Conservation (phyloP, 2,113 vertebrate species). For the Myotis yumanensis region DNA sequence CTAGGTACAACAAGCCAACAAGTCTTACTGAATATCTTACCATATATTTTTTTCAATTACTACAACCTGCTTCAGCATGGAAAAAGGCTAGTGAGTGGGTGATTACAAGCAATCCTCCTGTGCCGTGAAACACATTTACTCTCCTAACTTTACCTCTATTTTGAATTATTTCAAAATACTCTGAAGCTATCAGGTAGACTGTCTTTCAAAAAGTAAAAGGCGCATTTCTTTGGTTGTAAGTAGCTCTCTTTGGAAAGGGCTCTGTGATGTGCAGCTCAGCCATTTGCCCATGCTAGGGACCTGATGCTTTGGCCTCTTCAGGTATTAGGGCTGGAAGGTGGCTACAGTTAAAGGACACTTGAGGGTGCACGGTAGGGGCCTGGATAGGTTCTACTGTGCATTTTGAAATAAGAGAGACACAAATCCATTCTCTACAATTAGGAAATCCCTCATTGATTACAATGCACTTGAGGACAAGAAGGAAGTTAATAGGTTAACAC, state of each 20-base stretch:
- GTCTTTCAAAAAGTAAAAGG: slow-evolving; percentile 46
- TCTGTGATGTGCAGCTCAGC: not conserved
- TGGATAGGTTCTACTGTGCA: not conserved
- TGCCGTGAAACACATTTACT: slow-evolving; percentile 11
- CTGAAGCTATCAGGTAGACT: not conserved
- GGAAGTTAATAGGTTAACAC: not conserved
- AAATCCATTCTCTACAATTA: not conserved
- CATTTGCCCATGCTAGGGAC: not conserved
- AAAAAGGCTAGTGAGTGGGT: not conserved
- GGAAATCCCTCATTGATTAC: not conserved
- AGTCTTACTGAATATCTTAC: slow-evolving; percentile 7
- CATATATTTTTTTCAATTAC: not conserved
- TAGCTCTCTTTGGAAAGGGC: not conserved
- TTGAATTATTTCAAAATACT: slow-evolving; percentile 58
- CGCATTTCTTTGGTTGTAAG: not conserved
- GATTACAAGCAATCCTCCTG: not conserved
- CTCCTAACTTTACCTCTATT: slow-evolving; percentile 3
- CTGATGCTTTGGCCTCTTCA: not conserved
- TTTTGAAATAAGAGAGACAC: not conserved
- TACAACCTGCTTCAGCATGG: not conserved
- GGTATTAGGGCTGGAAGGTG: not conserved
- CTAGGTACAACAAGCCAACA: slow-evolving; percentile 25
- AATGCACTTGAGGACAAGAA: not conserved
- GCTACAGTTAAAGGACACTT: not conserved
- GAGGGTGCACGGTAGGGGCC: no score